phyloP scores from a whole-genome alignment of 2,888 invertebrate species.

The Xylocampa areola region DNA sequence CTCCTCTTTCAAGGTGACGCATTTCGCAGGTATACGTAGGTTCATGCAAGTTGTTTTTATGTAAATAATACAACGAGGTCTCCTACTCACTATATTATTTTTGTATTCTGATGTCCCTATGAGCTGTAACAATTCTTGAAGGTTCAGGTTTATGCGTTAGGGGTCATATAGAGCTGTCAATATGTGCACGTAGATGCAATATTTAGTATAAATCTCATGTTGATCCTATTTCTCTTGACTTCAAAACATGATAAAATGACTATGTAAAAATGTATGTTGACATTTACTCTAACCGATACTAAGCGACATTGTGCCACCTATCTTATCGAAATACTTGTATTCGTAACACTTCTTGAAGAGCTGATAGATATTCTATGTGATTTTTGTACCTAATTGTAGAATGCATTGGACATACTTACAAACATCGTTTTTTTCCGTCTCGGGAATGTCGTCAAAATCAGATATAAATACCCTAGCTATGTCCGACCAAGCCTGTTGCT shows the following conservation, averaged over 20 bases:
- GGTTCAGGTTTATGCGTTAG: too few species aligned
- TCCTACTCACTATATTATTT: constrained; percentile 10
- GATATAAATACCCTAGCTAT: constrained; percentile 74
- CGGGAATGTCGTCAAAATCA: constrained; percentile 72
- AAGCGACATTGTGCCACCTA: constrained; percentile 5
- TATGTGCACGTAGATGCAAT: not conserved
- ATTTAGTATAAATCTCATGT: too few species aligned
- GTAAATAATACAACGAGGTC: constrained; percentile 35
- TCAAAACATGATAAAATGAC: too few species aligned
- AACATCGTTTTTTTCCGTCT: constrained; percentile 71
- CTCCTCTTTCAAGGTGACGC: constrained; percentile 53
- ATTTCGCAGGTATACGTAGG: constrained; percentile 39
- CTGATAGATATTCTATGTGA: constrained; percentile 23
- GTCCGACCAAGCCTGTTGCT: constrained; percentile 74
- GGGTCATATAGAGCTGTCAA: not conserved
- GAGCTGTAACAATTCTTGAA: not conserved
- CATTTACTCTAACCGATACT: constrained; percentile 15
- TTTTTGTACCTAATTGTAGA: constrained; percentile 22
- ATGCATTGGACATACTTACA: constrained; percentile 70
- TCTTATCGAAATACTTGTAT: constrained; percentile 29
- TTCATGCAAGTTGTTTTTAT: constrained; percentile 42
- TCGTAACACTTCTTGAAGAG: constrained; percentile 23
- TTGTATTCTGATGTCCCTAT: not conserved
- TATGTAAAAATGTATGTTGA: too few species aligned
- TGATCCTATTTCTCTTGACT: too few species aligned